These are phyloP conservation scores for Urophycis tenuis DNA, from an alignment of 2,797 vertebrate genomes.

Conservation along the genomic window DNA sequence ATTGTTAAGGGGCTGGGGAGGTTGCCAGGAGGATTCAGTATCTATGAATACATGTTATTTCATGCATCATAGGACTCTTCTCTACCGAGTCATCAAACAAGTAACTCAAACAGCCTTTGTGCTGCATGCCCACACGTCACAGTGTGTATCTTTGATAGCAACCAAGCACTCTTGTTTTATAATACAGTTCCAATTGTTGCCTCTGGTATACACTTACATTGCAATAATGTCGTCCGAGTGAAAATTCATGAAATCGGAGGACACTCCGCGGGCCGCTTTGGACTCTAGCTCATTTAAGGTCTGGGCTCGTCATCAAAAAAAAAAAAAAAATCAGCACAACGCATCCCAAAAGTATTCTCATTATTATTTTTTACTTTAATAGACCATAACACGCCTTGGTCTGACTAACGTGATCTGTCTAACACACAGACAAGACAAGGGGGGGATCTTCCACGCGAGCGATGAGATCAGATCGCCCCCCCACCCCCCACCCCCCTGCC, in stretches of 20 bases:
- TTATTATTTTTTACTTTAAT: not conserved
- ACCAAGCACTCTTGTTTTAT: not conserved
- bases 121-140: not conserved
- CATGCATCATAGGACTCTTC: not conserved
- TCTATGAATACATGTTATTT: not conserved
- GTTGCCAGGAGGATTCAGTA: not conserved
- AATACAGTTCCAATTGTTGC: not conserved
- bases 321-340: not conserved
- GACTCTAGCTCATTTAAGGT: constrained; percentile 36
- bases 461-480: not conserved
- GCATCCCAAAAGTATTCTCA: constrained; percentile 6
- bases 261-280: constrained; percentile 29
- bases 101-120: not conserved
- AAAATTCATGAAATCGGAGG: constrained; percentile 35
- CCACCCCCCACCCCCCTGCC: not conserved
- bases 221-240: constrained; percentile 26
- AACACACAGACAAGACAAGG: not conserved
- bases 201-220: constrained; percentile 21
- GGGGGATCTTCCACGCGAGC: not conserved
- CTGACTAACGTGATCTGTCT: constrained; percentile 20
- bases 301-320: constrained; percentile 24
- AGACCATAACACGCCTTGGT: constrained; percentile 25
- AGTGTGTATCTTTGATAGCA: not conserved
- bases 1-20: too few relatives aligned
- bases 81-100: not conserved